Base-by-base conservation (phyloP, 2,113 vertebrate species). In the Callipepla californica region DNA sequence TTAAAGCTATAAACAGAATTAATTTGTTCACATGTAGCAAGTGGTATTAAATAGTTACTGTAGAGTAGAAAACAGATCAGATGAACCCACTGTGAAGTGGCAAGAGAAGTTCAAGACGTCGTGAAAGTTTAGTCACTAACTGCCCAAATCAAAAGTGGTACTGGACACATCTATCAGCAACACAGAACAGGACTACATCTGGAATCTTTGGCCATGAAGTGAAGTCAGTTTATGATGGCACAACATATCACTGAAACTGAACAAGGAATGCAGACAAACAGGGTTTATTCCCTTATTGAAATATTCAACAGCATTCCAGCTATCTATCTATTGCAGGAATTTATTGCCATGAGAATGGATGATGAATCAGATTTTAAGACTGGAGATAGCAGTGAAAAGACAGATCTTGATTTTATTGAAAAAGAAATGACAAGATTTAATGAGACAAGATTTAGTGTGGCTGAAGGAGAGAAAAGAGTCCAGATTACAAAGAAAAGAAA, bases 291-390 rank as follows among this genome's bases (percentile, higher is more conserved):
- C 40, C 23, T 28, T 62, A 38, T 25, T 66, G 36, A 82, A 79
- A 85, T 32, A 91, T 72, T 84, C 62, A 91, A 23, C 21, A 85
- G 32, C 70, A 59, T 93, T 89, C 72, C 67, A 73, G 19, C 69
- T 88, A 63, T n/a, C 80, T 55, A 9, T 45, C 66, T 80, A 21
- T 53, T 76, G 81, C 13, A 89, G n/a, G 62, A 92, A 75, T 89
- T 82, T 94, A 80, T 79, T 68, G 26, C 47, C 48, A 13, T 20
- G 55, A 68, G 58, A 48, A 63, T n/a, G 68, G 53, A 68, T 86
- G 62, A 65, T 53, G 44, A 89, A 90, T 51, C 80, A 87, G n/a
- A 45, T 78, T 48, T 69, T 93, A 87, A 85, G 63, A 34, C 36
- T 76, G 45, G 50, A 91, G 91, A 82, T 9, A 82, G 50, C 50